Evolutionary conservation across 2,888 invertebrate genomes (phyloP).

Genomic region (Drosophila multiciliata): DNA sequence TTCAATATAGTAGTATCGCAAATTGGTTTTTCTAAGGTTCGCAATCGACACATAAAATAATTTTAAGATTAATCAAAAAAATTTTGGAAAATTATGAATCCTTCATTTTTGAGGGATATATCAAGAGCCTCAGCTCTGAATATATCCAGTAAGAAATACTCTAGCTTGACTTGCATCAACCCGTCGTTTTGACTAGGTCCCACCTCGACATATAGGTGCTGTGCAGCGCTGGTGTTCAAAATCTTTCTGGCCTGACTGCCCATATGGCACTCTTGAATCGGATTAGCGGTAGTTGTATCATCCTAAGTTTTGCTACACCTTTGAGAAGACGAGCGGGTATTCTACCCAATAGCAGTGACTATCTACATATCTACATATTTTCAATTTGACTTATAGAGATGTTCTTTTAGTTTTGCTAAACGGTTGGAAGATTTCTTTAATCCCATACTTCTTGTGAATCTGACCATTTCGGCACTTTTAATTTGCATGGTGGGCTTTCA

Average conservation of each 20-base stretch:
- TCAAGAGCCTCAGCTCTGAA: not conserved
- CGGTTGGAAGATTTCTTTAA: slow-evolving; percentile 83
- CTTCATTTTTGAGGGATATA: not conserved
- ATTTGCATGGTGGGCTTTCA: slow-evolving; percentile 85
- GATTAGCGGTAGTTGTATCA: not conserved
- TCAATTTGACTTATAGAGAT: not conserved
- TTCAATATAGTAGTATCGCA: not conserved
- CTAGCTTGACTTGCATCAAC: not conserved
- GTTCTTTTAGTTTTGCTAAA: slow-evolving; percentile 73
- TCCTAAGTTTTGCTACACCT: not conserved
- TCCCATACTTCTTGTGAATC: slow-evolving; percentile 83
- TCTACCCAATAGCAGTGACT: not conserved
- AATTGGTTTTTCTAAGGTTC: not conserved
- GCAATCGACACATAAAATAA: not conserved
- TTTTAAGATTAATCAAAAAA: not conserved
- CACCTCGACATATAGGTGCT: not conserved
- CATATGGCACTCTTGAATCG: too few species aligned
- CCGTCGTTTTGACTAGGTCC: not conserved
- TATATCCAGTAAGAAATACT: not conserved
- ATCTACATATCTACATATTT: not conserved
- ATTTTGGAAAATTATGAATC: not conserved
- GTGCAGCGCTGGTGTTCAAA: not conserved
- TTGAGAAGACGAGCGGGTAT: not conserved
- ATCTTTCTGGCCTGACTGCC: not conserved
- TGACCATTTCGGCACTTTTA: slow-evolving; percentile 82